These are phyloP conservation scores for Carcinoscorpius rotundicauda DNA, from an alignment of 1,140 invertebrate genomes.

Conservation along the genomic window DNA sequence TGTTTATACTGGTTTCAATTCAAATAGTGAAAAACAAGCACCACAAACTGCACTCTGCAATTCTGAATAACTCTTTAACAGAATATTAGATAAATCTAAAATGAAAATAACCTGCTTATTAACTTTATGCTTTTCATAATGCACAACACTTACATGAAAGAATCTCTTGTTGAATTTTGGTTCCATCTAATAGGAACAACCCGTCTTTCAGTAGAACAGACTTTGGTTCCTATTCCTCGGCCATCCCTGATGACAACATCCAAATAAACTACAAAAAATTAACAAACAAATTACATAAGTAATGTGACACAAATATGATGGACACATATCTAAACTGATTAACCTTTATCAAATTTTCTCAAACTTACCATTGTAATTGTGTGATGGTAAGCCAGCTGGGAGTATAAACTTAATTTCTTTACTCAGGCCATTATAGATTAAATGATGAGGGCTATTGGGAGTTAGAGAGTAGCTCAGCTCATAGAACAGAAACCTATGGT, in stretches of 20 bases:
- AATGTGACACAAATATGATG: background rate
- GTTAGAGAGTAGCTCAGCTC: conserved; percentile 12
- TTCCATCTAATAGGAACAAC: conserved; percentile 2
- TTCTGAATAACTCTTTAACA: too few relatives aligned
- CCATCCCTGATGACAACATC: conserved; percentile 14
- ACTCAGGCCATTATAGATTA: conserved; percentile 16
- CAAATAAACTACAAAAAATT: conserved; percentile 10
- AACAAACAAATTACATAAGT: background rate
- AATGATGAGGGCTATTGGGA: conserved; percentile 4
- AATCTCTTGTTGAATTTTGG: too few relatives aligned
- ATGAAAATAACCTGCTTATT: too few relatives aligned
- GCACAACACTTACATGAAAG: too few relatives aligned
- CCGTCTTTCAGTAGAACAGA: conserved; percentile 12
- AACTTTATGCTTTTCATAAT: too few relatives aligned
- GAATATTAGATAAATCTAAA: too few relatives aligned
- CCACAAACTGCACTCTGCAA: too few relatives aligned
- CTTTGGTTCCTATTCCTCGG: conserved; percentile 11
- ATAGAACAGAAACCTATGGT: conserved; percentile 8
- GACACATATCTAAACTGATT: background rate
- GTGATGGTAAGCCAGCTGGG: conserved; percentile 7
- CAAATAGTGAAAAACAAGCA: too few relatives aligned
- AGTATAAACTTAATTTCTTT: conserved; percentile 13
- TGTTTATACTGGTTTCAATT: too few relatives aligned
- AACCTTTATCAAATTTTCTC: background rate
- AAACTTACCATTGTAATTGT: conserved; percentile 14